Evolutionary conservation across 2,888 invertebrate genomes (phyloP).

Genomic region (Drosophila aldrichi): DNA sequence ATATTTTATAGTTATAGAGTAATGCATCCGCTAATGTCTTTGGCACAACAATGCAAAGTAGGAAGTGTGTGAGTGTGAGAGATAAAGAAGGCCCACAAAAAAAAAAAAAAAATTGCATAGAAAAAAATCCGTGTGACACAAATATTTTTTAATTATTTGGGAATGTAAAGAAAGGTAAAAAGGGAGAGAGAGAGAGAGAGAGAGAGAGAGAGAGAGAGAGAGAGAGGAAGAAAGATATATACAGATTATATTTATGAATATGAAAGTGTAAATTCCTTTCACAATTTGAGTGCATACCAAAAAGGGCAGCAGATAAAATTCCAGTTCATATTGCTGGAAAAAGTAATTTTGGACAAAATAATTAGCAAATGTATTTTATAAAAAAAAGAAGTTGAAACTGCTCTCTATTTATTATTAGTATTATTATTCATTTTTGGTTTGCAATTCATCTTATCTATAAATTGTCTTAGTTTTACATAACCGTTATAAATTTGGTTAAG

Average conservation of each 20-base stretch:
- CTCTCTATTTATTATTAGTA: no score
- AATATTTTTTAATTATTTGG: background rate
- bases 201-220: background rate
- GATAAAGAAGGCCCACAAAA: background rate
- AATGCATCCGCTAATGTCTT: constrained; percentile 29
- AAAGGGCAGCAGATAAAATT: background rate
- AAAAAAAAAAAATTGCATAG: background rate
- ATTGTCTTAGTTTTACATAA: no score
- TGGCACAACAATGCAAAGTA: constrained; percentile 5
- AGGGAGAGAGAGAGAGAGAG: background rate
- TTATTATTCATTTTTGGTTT: no score
- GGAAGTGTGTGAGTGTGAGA: background rate
- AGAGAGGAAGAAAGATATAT: background rate
- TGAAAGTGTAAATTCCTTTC: background rate
- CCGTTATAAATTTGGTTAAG: no score
- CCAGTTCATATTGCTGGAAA: no score
- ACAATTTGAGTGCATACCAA: background rate
- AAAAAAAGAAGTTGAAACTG: no score
- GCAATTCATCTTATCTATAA: no score
- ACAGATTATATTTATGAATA: background rate
- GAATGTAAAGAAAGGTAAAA: background rate
- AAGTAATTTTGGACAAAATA: no score
- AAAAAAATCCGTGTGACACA: constrained; percentile 10
- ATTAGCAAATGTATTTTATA: no score
- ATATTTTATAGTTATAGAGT: background rate